A percentile compares a stretch with the other conserved stretches of the same genome.
Conservation (phyloP, 2,797 vertebrate genomes). For the Chelidonichthys spinosus region DNA sequence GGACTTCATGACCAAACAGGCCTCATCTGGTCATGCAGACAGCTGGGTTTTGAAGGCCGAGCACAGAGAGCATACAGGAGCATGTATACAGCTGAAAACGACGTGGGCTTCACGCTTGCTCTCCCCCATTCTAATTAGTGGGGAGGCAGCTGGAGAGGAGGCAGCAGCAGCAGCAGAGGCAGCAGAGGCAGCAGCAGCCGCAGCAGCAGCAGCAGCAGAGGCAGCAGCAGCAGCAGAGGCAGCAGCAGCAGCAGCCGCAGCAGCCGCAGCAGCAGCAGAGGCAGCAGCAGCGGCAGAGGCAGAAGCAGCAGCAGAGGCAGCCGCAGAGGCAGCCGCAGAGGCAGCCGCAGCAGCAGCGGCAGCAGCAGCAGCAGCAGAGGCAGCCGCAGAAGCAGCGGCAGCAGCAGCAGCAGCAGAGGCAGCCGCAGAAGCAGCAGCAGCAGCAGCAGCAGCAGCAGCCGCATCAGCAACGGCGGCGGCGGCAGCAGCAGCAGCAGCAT, state of each 20-base stretch:
- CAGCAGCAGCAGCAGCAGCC: constrained; percentile 25
- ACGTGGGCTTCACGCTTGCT: constrained; percentile 59
- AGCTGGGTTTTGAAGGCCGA: constrained; percentile 59
- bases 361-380: constrained; percentile 70
- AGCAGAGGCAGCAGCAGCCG: no score
- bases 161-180: constrained; percentile 21
- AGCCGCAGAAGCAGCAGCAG: no score
- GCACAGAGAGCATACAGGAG: constrained; percentile 45
- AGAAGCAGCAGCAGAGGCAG: no score
- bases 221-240: no score
- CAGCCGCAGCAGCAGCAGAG: constrained; percentile 41
- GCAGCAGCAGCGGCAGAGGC: constrained; percentile 67
- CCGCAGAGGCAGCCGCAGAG: no score
- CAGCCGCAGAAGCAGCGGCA: no score
- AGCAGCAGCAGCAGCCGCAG: no score
- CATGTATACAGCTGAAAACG: constrained; percentile 53
- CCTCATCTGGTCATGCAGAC: constrained; percentile 69
- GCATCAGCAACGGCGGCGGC: no score
- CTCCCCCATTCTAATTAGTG: constrained; percentile 76
- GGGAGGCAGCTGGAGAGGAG: constrained; percentile 74
- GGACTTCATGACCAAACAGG: constrained; percentile 58
- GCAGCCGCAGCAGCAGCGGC: constrained; percentile 53
- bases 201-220: no score
- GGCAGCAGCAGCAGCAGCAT: no score
- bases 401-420: no score